Conservation (phyloP, 2,113 vertebrate species). For the Poecile atricapillus region DNA sequence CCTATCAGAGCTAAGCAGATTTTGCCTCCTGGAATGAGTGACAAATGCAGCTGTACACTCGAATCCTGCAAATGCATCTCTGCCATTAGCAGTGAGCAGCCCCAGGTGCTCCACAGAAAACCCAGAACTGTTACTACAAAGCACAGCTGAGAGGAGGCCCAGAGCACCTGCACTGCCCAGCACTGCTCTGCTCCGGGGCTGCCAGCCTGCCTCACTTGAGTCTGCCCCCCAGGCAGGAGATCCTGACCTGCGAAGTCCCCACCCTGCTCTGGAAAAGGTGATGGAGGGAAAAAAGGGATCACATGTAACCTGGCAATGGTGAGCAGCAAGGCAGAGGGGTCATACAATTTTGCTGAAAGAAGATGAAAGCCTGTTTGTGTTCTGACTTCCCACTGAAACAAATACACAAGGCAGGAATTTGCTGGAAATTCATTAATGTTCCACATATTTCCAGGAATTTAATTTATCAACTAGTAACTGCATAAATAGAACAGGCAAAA, state of each 20-base stretch:
- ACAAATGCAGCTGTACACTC: neutral
- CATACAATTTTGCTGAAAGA: neutral
- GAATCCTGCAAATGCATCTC: neutral
- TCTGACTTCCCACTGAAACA: neutral
- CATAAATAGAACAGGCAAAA: conserved; percentile 70
- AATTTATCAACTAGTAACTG: conserved; percentile 69
- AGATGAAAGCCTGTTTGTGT: neutral
- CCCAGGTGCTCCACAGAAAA: neutral
- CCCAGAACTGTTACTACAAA: no score
- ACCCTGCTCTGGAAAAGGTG: neutral
- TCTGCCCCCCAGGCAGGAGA: neutral
- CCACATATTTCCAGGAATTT: conserved; percentile 43
- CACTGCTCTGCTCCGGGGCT: accelerated
- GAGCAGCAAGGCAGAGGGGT: neutral
- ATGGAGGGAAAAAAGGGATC: accelerated
- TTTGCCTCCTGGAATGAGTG: neutral
- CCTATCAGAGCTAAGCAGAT: neutral
- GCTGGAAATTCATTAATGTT: conserved; percentile 60
- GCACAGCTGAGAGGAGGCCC: neutral
- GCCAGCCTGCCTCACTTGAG: neutral
- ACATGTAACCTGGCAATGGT: neutral
- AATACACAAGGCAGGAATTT: conserved; percentile 21
- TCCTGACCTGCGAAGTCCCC: neutral
- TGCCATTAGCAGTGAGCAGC: neutral
- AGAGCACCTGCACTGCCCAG: neutral